Conservation (phyloP, 1,140 invertebrate species). For the Trachymyrmex septentrionalis region DNA sequence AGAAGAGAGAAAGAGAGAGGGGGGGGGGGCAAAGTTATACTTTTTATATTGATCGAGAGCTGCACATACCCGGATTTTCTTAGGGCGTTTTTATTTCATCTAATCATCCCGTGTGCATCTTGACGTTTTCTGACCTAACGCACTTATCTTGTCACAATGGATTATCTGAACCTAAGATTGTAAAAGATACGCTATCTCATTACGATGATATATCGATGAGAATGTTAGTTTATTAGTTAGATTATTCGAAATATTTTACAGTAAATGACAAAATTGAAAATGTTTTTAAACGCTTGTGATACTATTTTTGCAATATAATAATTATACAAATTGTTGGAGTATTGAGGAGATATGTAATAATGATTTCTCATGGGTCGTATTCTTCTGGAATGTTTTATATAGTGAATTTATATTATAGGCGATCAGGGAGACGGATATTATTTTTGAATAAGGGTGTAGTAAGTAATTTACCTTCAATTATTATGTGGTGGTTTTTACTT, state of each 20-base stretch:
- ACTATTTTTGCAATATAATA: neutral
- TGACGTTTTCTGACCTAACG: neutral
- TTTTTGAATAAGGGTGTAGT: too few species aligned
- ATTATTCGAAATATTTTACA: neutral
- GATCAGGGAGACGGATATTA: too few species aligned
- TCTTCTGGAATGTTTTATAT: too few species aligned
- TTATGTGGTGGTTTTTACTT: too few species aligned
- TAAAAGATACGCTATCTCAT: neutral
- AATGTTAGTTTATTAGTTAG: neutral
- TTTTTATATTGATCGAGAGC: constrained; percentile 20
- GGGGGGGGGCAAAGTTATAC: constrained; percentile 11
- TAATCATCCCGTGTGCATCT: constrained; percentile 5
- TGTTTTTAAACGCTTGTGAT: neutral
- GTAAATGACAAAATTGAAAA: neutral
- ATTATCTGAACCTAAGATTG: neutral
- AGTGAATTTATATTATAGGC: too few species aligned
- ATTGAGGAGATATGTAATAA: too few species aligned
- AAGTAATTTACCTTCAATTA: too few species aligned
- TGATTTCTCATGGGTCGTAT: too few species aligned
- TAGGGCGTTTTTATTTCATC: neutral
- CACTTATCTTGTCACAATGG: neutral
- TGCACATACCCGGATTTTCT: constrained; percentile 62
- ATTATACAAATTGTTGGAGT: too few species aligned
- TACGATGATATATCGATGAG: neutral
- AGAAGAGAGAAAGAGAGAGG: constrained; percentile 5